These are phyloP conservation scores for Trichonephila clavata DNA, from an alignment of 1,140 invertebrate species.

Conservation along the genomic window DNA sequence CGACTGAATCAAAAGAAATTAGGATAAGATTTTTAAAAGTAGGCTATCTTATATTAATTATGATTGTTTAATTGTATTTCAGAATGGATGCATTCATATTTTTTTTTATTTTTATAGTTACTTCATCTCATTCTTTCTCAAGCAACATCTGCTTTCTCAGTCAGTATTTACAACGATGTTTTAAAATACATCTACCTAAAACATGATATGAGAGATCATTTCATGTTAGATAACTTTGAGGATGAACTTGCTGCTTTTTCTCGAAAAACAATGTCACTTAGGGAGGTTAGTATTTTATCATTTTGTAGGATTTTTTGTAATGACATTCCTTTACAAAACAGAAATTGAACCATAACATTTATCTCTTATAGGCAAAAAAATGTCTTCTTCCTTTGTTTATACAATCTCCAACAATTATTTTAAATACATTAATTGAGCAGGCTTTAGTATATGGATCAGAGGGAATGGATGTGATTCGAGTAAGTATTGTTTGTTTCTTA, in stretches of 20 bases:
- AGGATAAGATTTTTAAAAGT: neutral
- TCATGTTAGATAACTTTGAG: neutral
- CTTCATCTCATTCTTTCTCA: neutral
- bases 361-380: constrained; percentile 21
- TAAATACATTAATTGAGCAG: constrained; percentile 41
- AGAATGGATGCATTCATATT: neutral
- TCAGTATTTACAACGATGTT: neutral
- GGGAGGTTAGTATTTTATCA: neutral
- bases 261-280: neutral
- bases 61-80: neutral
- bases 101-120: neutral
- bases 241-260: neutral
- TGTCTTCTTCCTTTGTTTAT: constrained; percentile 20
- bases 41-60: neutral
- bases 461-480: neutral
- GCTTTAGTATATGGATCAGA: neutral
- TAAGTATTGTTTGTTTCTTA: neutral
- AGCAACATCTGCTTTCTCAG: neutral
- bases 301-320: neutral
- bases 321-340: too few relatives aligned
- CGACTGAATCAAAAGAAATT: neutral
- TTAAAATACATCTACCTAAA: neutral
- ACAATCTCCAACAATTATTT: constrained; percentile 16
- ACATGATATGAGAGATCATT: neutral
- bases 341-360: too few relatives aligned